Conservation (phyloP, 2,888 invertebrate species). For the Ferdinandea cuprea region DNA sequence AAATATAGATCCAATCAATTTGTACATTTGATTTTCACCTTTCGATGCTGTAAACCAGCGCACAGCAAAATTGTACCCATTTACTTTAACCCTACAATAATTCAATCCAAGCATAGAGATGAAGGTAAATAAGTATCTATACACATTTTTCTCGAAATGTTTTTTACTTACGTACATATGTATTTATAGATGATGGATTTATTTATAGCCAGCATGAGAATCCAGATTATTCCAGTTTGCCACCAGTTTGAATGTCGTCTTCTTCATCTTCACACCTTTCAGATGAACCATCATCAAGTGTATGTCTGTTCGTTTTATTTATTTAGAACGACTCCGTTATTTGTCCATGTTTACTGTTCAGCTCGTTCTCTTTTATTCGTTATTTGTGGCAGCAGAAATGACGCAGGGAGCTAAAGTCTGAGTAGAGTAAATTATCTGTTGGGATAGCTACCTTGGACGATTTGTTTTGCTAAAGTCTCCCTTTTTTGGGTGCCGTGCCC, state of each 20-base stretch:
- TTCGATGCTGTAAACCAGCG: not conserved
- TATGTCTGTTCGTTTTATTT: constrained; percentile 19
- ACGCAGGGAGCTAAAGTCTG: not conserved
- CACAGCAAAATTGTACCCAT: not conserved
- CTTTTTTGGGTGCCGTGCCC: no score
- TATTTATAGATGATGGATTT: no score
- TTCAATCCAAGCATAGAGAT: not conserved
- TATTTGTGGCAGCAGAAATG: not conserved
- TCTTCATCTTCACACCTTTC: not conserved
- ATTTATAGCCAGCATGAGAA: constrained; percentile 2
- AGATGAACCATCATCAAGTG: constrained; percentile 18
- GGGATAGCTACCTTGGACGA: not conserved
- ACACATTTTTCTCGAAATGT: no score
- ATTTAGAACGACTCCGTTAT: constrained; percentile 9
- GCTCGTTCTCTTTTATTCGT: constrained; percentile 1
- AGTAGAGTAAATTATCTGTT: constrained; percentile 11
- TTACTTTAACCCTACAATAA: not conserved
- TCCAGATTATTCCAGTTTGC: not conserved
- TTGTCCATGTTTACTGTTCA: not conserved
- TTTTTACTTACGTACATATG: not conserved
- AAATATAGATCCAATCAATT: constrained; percentile 34
- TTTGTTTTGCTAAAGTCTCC: not conserved
- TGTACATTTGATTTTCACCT: constrained; percentile 5
- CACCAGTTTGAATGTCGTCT: not conserved
- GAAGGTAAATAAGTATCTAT: no score